phyloP scores from a whole-genome alignment of 1,140 invertebrate genomes.

The Eriosoma lanigerum region DNA sequence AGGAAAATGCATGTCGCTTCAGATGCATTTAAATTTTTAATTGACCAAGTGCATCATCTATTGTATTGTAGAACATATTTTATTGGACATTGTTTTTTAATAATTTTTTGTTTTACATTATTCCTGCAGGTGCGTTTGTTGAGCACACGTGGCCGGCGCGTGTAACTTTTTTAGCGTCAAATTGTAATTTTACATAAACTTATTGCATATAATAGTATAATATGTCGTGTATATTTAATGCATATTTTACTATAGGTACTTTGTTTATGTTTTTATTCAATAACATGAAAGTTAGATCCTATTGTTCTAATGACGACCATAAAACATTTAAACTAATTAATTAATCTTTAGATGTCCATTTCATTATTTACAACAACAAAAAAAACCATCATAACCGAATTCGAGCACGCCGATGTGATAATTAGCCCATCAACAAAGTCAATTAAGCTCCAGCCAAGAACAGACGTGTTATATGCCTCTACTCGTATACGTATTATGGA shows the following conservation, averaged over 20 bases:
- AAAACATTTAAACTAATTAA: no score
- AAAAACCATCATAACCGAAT: no score
- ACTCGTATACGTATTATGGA: background rate
- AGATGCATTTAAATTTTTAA: slow-evolving; percentile 33
- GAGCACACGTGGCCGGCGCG: slow-evolving; percentile 9
- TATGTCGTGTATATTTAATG: no score
- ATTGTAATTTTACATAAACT: slow-evolving; percentile 17
- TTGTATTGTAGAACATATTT: background rate
- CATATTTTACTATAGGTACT: no score
- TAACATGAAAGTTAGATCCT: background rate
- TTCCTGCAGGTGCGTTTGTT: background rate
- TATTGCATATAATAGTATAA: background rate
- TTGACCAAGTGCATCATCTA: slow-evolving; percentile 25
- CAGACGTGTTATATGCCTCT: slow-evolving; percentile 15
- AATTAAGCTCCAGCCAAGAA: slow-evolving; percentile 35
- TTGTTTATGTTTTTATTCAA: background rate
- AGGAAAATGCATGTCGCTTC: slow-evolving; percentile 34
- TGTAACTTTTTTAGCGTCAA: background rate
- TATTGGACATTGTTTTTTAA: background rate
- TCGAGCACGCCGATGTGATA: background rate
- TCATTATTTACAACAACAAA: no score
- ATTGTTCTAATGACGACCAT: no score
- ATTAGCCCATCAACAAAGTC: slow-evolving; percentile 11
- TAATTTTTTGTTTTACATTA: slow-evolving; percentile 1
- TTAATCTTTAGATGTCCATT: no score